These are phyloP conservation scores for Myoxocephalus aenaeus DNA, from an alignment of 2,797 vertebrate genomes.

Conservation along the genomic window DNA sequence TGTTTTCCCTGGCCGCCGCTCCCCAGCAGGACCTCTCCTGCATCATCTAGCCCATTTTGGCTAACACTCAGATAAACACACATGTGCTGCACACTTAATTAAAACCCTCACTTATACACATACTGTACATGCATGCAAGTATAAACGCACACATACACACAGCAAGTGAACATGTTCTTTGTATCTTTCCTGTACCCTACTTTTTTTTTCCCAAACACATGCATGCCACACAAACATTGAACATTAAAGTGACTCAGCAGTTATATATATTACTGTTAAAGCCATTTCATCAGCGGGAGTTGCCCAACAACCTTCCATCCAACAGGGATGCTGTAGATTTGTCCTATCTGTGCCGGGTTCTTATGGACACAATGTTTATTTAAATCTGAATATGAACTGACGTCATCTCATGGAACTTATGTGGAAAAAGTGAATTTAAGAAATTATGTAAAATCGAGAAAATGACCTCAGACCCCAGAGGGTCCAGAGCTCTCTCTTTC, in stretches of 20 bases:
- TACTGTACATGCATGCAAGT: not conserved
- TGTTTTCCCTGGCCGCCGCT: conserved; percentile 79
- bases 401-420: no score
- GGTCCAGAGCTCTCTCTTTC: not conserved
- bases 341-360: not conserved
- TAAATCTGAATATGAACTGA: not conserved
- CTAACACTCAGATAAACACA: conserved; percentile 53
- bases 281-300: conserved; percentile 1
- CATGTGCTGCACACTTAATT: conserved; percentile 57
- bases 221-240: not conserved
- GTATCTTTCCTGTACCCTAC: not conserved
- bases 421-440: not conserved
- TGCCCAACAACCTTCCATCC: not conserved
- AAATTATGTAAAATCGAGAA: no score
- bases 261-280: conserved; percentile 1
- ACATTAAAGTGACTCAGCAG: not conserved
- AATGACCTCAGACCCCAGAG: no score
- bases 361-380: not conserved
- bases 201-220: not conserved
- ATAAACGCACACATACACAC: not conserved
- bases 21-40: conserved; percentile 76
- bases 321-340: not conserved
- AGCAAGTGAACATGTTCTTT: not conserved
- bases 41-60: conserved; percentile 69
- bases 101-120: conserved; percentile 39